Evolutionary conservation across 2,113 vertebrate genomes (phyloP).

Genomic region (Tiliqua scincoides): DNA sequence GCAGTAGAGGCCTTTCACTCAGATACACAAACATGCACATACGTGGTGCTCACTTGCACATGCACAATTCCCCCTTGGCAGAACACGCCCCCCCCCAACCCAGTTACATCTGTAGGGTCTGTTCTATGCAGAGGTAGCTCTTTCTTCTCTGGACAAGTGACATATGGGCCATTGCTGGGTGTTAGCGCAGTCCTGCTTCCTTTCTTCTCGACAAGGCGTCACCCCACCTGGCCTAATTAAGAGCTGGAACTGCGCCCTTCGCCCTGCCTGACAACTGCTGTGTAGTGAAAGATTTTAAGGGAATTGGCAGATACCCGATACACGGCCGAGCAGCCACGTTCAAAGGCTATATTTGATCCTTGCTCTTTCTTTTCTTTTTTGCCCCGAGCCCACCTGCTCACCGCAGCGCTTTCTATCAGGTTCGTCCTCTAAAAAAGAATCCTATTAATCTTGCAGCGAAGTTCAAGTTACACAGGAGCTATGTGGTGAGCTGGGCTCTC

Average conservation of each 20-base stretch:
- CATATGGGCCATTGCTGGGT: conserved; percentile 6
- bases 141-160: neutral
- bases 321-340: conserved; percentile 64
- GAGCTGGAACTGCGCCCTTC: conserved; percentile 38
- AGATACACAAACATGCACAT: no score
- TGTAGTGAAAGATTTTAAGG: conserved; percentile 72
- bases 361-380: conserved; percentile 61
- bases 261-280: conserved; percentile 68
- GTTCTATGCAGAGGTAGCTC: neutral
- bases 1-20: no score
- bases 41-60: neutral
- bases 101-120: neutral
- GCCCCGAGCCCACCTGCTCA: conserved; percentile 70
- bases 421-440: conserved; percentile 58
- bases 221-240: conserved; percentile 59
- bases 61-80: neutral
- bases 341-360: conserved; percentile 74
- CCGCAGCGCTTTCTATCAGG: conserved; percentile 73
- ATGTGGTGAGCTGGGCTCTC: conserved; percentile 48
- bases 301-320: conserved; percentile 77
- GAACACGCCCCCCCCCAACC: conserved; percentile 14
- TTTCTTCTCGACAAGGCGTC: conserved; percentile 68
- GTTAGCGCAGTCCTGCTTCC: conserved; percentile 30
- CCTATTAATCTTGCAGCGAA: conserved; percentile 62
- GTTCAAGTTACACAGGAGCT: conserved; percentile 69